phyloP scores from a whole-genome alignment of 2,113 vertebrate species.

The Eolophus roseicapilla region DNA sequence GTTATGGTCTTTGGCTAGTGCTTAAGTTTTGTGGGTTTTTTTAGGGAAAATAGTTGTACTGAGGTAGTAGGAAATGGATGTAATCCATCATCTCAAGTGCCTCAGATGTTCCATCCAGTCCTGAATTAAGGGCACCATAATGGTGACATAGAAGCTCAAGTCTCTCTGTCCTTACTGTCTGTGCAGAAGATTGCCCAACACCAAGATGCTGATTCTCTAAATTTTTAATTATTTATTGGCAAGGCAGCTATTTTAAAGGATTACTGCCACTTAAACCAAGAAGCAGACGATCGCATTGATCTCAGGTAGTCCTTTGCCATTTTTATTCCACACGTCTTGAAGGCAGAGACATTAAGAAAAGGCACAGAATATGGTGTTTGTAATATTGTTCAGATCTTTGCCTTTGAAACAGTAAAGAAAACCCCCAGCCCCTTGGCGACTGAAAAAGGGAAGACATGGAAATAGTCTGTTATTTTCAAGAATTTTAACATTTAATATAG shows the following conservation, averaged over 20 bases:
- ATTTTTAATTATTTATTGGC: background rate
- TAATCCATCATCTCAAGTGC: background rate
- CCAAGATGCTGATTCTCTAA: background rate
- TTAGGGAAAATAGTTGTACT: background rate
- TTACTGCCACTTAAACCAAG: background rate
- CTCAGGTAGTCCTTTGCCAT: background rate
- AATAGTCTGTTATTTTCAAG: background rate
- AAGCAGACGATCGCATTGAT: background rate
- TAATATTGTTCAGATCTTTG: background rate
- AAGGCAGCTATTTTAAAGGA: background rate
- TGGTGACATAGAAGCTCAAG: rapidly evolving
- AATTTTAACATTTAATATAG: background rate
- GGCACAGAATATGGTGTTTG: background rate
- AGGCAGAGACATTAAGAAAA: background rate
- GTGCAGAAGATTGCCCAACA: background rate
- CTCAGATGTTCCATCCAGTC: background rate
- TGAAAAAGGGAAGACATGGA: background rate
- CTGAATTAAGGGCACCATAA: background rate
- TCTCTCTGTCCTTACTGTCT: background rate
- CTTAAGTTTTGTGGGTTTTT: background rate
- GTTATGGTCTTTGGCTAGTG: background rate
- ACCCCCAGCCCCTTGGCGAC: background rate
- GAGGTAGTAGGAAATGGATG: background rate
- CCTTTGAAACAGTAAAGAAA: background rate
- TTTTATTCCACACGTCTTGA: background rate